These are phyloP conservation scores for Iselma pallidipennis DNA, from an alignment of 2,888 invertebrate genomes.

Conservation along the genomic window DNA sequence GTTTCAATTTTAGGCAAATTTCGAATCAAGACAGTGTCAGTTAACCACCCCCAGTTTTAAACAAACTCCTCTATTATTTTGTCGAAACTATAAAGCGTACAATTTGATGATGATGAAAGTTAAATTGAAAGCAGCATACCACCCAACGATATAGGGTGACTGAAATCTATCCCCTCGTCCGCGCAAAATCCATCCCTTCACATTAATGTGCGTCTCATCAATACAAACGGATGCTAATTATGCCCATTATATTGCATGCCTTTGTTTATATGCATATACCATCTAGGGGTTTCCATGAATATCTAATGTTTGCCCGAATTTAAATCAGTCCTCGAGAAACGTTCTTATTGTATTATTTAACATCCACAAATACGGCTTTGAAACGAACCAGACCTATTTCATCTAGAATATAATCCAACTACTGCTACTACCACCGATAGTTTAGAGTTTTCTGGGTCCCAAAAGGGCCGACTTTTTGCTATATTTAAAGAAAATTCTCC, in stretches of 20 bases:
- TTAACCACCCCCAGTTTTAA: too few species aligned
- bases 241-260: conserved; percentile 30
- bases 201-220: conserved; percentile 28
- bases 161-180: conserved; percentile 3
- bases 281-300: conserved; percentile 35
- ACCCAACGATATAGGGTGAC: not conserved
- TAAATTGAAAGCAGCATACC: not conserved
- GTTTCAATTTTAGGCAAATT: too few species aligned
- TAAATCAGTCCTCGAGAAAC: conserved; percentile 27
- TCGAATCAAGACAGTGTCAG: too few species aligned
- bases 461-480: too few species aligned
- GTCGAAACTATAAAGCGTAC: not conserved
- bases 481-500: too few species aligned
- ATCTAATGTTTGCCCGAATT: conserved; percentile 39
- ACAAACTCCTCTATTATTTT: too few species aligned
- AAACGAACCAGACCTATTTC: not conserved
- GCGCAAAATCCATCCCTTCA: conserved; percentile 14
- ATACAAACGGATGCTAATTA: conserved; percentile 32
- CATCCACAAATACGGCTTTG: conserved; percentile 5
- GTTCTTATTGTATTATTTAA: conserved; percentile 31
- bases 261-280: conserved; percentile 39
- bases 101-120: not conserved
- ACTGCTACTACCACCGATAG: too few species aligned
- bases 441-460: too few species aligned
- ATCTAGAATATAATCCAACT: too few species aligned